phyloP scores from a whole-genome alignment of 2,797 vertebrate species.

The Cossypha polioptera region DNA sequence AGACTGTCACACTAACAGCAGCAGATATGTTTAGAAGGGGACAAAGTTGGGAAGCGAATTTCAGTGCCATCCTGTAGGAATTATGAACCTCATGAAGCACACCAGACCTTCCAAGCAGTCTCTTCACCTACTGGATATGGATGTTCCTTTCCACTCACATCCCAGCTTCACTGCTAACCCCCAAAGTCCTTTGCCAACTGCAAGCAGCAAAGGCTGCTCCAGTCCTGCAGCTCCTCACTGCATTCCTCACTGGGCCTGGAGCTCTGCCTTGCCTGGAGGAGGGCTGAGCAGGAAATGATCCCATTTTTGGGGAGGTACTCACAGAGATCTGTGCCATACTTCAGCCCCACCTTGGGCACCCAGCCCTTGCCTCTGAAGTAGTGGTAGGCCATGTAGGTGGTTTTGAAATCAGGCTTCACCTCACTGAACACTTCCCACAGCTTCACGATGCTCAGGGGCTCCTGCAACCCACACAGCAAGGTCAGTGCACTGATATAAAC shows the following conservation, averaged over 20 bases:
- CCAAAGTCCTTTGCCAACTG: not conserved
- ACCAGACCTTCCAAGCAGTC: not conserved
- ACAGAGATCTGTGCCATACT: conserved; percentile 92
- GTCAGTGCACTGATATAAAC: not conserved
- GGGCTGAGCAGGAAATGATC: not conserved
- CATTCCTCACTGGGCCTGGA: not conserved
- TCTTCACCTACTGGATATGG: not conserved
- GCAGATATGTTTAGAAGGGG: not conserved
- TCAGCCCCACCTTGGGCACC: conserved; percentile 92
- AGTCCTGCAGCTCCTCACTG: not conserved
- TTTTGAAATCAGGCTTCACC: conserved; percentile 80
- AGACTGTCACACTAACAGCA: not conserved
- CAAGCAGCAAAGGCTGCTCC: not conserved
- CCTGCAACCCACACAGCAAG: conserved; percentile 70
- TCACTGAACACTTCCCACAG: conserved; percentile 84
- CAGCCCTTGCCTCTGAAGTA: conserved; percentile 91
- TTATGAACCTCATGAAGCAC: not conserved
- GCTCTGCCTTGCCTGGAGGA: not conserved
- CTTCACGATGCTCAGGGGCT: conserved; percentile 83
- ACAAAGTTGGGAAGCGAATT: not conserved
- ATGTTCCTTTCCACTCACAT: not conserved
- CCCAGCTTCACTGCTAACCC: not conserved
- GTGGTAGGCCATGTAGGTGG: conserved; percentile 88
- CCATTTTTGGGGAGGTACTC: conserved; percentile 63
- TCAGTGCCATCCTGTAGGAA: not conserved